Conservation (phyloP, 2,113 vertebrate genomes). For the Struthio camelus region DNA sequence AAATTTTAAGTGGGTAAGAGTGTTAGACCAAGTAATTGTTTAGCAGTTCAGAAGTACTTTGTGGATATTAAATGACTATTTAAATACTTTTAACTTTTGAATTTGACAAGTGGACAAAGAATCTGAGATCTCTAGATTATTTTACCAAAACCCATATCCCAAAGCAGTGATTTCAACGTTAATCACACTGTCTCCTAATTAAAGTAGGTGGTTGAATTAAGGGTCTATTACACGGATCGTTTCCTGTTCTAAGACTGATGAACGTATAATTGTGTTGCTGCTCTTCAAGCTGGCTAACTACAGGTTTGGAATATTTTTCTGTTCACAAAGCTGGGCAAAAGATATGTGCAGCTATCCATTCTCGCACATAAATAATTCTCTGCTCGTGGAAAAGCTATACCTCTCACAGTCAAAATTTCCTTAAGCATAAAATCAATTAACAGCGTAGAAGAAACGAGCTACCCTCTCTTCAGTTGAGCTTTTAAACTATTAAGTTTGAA, state of each 20-base stretch:
- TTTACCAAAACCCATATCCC: neutral
- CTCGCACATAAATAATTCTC: neutral
- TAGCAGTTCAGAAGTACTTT: neutral
- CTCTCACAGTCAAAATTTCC: neutral
- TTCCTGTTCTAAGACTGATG: conserved; percentile 29
- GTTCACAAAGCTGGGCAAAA: neutral
- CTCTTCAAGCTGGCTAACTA: neutral
- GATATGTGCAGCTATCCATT: neutral
- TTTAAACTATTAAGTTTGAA: neutral
- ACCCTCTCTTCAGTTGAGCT: neutral
- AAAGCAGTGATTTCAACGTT: conserved; percentile 22
- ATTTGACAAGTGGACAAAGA: neutral
- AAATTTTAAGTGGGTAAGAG: neutral
- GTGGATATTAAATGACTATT: neutral
- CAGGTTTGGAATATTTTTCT: neutral
- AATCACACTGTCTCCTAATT: conserved; percentile 24
- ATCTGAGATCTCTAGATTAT: neutral
- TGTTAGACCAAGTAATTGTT: neutral
- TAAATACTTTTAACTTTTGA: neutral
- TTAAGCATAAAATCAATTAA: neutral
- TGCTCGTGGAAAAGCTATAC: neutral
- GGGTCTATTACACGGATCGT: conserved; percentile 33
- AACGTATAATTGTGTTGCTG: neutral
- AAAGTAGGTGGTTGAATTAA: conserved; percentile 28
- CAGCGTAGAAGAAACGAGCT: neutral